Percentiles rank a stretch among this genome's conserved stretches.
Conservation (phyloP, 1,140 invertebrate genomes). For the Trichonephila inaurata region DNA sequence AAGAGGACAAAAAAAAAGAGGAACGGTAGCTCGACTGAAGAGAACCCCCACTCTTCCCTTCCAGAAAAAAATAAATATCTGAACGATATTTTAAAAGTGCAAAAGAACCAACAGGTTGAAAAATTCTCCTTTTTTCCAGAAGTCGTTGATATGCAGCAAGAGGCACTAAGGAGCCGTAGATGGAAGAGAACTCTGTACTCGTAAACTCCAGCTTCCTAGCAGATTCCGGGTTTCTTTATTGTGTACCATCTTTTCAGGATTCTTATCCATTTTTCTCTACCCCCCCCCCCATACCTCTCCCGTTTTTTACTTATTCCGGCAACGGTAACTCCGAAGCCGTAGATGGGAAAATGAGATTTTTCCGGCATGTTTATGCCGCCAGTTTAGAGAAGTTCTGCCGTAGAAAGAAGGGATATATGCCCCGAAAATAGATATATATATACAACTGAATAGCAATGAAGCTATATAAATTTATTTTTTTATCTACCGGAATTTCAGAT, state of each 20-base stretch:
- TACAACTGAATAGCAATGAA: constrained; percentile 19
- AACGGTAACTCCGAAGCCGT: background rate
- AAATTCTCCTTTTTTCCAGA: constrained; percentile 16
- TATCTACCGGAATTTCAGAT: background rate
- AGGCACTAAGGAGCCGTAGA: constrained; percentile 6
- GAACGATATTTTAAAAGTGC: constrained; percentile 44
- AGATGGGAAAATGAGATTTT: constrained; percentile 56
- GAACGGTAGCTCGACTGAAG: background rate
- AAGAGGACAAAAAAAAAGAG: background rate
- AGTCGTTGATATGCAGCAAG: constrained; percentile 63
- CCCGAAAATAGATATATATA: constrained; percentile 1
- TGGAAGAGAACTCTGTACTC: background rate
- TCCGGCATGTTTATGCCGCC: constrained; percentile 64
- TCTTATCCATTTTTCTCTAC: constrained; percentile 55
- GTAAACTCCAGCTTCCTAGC: constrained; percentile 34
- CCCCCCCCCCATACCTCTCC: background rate
- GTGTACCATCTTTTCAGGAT: constrained; percentile 51
- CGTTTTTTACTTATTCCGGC: background rate
- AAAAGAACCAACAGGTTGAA: constrained; percentile 64
- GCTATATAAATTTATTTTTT: constrained; percentile 19
- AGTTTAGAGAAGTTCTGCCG: constrained; percentile 20
- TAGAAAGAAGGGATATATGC: background rate
- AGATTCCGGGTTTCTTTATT: constrained; percentile 55
- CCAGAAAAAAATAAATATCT: constrained; percentile 6
- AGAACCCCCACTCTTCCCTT: background rate